These are phyloP conservation scores for Todus mexicanus DNA, from an alignment of 2,797 vertebrate genomes.

Conservation along the genomic window DNA sequence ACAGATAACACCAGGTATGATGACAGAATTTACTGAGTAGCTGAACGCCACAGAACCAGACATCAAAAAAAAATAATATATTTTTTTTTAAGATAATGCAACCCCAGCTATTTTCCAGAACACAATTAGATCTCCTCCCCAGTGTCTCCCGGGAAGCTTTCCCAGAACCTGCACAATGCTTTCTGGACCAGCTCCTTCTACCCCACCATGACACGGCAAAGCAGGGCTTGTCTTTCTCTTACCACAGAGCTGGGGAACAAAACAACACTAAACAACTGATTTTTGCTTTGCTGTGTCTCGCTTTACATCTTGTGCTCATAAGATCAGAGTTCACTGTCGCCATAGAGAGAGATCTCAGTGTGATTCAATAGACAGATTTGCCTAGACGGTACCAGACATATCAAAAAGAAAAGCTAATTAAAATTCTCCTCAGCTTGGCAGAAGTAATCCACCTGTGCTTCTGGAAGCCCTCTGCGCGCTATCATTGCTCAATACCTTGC, in stretches of 20 bases:
- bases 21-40: background rate
- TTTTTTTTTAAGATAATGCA: background rate
- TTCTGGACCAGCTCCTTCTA: background rate
- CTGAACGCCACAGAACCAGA: background rate
- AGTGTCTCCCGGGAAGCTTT: background rate
- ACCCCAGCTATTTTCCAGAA: background rate
- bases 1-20: too few species aligned
- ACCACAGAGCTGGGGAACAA: background rate
- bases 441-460: background rate
- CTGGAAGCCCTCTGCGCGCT: background rate
- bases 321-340: background rate
- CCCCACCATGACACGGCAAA: rapidly evolving
- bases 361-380: background rate
- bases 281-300: background rate
- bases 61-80: too few species aligned
- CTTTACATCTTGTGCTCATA: background rate
- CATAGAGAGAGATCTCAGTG: background rate
- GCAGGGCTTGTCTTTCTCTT: background rate
- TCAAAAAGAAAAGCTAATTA: background rate
- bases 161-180: background rate
- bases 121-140: background rate
- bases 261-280: background rate
- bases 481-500: background rate
- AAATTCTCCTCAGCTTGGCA: background rate
- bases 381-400: background rate